These are phyloP conservation scores for Platygyra sinensis DNA, from an alignment of 64 coral and sea anemone species.

Conservation along the genomic window DNA sequence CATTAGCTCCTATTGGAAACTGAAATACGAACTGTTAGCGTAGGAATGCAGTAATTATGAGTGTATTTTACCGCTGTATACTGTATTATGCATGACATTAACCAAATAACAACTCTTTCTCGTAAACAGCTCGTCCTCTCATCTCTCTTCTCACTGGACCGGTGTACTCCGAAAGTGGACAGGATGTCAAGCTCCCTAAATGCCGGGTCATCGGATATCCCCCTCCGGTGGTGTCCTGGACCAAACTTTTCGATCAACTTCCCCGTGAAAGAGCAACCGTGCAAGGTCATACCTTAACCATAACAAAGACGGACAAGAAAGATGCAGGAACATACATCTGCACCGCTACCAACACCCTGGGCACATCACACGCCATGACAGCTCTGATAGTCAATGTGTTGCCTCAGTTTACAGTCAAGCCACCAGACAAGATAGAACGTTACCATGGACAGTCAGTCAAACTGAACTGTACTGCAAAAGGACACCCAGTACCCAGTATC, in stretches of 20 bases:
- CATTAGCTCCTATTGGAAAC: too few species aligned
- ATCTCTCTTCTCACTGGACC: conserved; percentile 11
- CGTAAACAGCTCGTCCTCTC: background rate
- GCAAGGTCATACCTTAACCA: background rate
- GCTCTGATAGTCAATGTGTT: too few species aligned
- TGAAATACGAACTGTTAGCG: too few species aligned
- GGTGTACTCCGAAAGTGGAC: background rate
- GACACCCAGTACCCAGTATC: too few species aligned
- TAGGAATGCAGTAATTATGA: too few species aligned
- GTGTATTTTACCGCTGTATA: background rate
- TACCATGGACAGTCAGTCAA: too few species aligned
- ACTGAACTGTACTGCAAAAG: too few species aligned
- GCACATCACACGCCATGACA: too few species aligned
- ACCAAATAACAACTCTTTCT: background rate
- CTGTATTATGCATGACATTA: background rate
- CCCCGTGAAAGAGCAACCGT: background rate
- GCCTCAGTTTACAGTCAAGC: too few species aligned
- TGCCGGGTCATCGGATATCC: conserved; percentile 47
- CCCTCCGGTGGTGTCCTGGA: conserved; percentile 30
- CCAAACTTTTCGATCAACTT: conserved; percentile 7
- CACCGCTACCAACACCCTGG: too few species aligned
- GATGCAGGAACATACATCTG: too few species aligned
- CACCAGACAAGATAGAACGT: too few species aligned
- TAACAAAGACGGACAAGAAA: background rate
- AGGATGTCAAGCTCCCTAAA: conserved; percentile 3